These are phyloP conservation scores for Phalera bucephala DNA, from an alignment of 2,888 invertebrate genomes.

Conservation along the genomic window DNA sequence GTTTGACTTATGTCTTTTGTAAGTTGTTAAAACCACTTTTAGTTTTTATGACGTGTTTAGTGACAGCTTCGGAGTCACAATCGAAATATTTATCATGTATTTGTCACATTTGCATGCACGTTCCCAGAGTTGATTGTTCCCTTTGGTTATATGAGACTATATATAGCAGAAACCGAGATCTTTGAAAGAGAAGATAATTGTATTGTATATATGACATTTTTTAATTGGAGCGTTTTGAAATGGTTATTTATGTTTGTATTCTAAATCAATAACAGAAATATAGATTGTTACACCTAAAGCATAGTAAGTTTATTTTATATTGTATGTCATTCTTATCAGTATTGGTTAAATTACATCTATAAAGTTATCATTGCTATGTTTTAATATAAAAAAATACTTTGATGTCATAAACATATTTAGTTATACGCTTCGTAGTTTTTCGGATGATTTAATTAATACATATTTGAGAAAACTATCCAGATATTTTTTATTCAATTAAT, in stretches of 20 bases:
- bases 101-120: constrained; percentile 54
- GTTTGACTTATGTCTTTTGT: constrained; percentile 76
- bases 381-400: constrained; percentile 22
- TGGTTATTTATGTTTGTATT: constrained; percentile 56
- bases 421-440: constrained; percentile 32
- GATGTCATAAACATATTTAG: constrained; percentile 28
- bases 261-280: constrained; percentile 62
- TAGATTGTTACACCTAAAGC: constrained; percentile 66
- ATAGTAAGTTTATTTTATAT: constrained; percentile 59
- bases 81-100: constrained; percentile 50
- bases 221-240: constrained; percentile 51
- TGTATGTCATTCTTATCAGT: constrained; percentile 36
- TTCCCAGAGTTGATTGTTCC: constrained; percentile 43
- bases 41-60: constrained; percentile 75
- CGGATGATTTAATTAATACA: constrained; percentile 24
- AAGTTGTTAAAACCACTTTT: constrained; percentile 78
- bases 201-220: constrained; percentile 60
- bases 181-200: constrained; percentile 38
- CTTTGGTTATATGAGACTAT: constrained; percentile 39
- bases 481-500: constrained; percentile 27
- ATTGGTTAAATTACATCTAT: constrained; percentile 32
- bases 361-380: constrained; percentile 21
- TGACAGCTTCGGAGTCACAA: constrained; percentile 67
- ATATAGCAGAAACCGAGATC: constrained; percentile 53
- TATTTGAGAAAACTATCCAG: constrained; percentile 23